Percentiles rank a stretch among this genome's conserved stretches.
Evolutionary conservation across 2,888 invertebrate species (phyloP).

Genomic region (Lithophane socia): DNA sequence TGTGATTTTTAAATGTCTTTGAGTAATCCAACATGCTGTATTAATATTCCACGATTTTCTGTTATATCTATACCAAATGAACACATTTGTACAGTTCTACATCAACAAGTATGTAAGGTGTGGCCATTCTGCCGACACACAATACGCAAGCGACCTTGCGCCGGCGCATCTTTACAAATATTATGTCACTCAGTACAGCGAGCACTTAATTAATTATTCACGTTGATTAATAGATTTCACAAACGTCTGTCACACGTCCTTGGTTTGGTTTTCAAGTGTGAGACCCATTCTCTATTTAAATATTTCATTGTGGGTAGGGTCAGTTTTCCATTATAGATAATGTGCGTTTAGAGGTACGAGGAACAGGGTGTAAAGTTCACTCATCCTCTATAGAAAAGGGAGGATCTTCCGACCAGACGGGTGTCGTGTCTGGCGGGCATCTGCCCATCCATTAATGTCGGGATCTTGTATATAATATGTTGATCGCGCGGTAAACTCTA

Average conservation of each 20-base stretch:
- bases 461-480: no score
- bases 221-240: constrained; percentile 63
- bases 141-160: constrained; percentile 67
- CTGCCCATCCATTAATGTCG: no score
- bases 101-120: background rate
- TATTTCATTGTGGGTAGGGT: constrained; percentile 8
- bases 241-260: constrained; percentile 38
- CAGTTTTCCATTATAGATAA: background rate
- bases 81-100: constrained; percentile 2
- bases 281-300: constrained; percentile 30
- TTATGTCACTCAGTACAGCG: constrained; percentile 61
- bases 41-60: background rate
- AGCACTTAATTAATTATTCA: constrained; percentile 52
- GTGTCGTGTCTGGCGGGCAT: no score
- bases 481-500: no score
- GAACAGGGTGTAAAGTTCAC: no score
- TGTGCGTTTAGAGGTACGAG: background rate
- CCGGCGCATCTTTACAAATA: constrained; percentile 71
- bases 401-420: no score
- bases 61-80: background rate
- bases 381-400: no score
- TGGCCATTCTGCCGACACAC: constrained; percentile 43
- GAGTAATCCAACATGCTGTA: no score
- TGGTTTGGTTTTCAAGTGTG: constrained; percentile 44
- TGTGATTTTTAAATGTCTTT: no score